Base-by-base conservation (phyloP, 2,113 vertebrate species). In the Paradisaea rubra region DNA sequence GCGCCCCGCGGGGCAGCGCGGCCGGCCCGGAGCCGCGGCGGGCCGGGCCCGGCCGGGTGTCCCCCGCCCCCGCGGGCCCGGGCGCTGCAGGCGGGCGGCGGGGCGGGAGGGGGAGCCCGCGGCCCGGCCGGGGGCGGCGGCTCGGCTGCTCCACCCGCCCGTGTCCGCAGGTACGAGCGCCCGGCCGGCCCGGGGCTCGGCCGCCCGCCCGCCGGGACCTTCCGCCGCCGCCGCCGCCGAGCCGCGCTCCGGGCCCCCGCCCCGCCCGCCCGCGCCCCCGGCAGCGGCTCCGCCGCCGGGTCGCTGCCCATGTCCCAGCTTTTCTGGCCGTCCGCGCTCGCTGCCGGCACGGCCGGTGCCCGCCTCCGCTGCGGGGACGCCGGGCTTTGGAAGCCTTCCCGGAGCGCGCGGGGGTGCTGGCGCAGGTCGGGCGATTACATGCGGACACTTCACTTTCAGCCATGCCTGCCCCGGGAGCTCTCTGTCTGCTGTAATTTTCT, bases 361-460 rank as follows among this genome's bases (percentile, higher is more conserved):
- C 35, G 85, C 66, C 85, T 18, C 50, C 66, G 50, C 85, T 31
- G 76, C 31, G 22, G 59, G 68, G 68, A 50, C 86, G 52, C 77
- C 28, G 52, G 9, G 52, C 77, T 28, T 25, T 50, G 86, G 37
- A 66, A 73, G 10, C 45, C 33, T 73, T 72, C 68, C 76, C 86
- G 86, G 52, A 59, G 86, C 33, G 86, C 59, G 77, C 77, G 18
- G 86, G 86, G 70, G 45, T 60, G 61, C 87, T 89, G 54, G 78
- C 44, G 60, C 83, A 82, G 87, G 83, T 91, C 88, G 77, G 95
- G 35, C 61, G 88, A 39, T 54, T 93, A 45, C 93, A 92, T 94
- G 94, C 95, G 94, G 96, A 90, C 96, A 78, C 80, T 57, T 95
- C 95, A 24, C 88, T 93, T 57, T 83, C 93, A 94, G 95, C 93